These are phyloP conservation scores for Cephalopachus bancanus DNA, from an alignment of 2,797 vertebrate species.

Conservation along the genomic window DNA sequence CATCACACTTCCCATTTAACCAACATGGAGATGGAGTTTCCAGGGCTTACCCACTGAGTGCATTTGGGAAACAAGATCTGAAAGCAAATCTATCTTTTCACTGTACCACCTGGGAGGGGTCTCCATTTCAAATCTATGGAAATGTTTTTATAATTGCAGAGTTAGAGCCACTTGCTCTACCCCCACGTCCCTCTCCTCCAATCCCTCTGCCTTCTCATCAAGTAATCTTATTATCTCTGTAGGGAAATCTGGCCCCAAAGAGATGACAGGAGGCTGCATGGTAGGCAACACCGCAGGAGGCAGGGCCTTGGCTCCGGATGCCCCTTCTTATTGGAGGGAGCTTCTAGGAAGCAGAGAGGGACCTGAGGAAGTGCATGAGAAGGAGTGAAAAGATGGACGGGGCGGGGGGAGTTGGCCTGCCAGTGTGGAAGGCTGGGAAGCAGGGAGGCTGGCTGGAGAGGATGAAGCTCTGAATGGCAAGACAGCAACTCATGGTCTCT, in stretches of 20 bases:
- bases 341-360: background rate
- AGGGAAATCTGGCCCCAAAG: background rate
- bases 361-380: background rate
- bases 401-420: too few relatives aligned
- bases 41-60: rapidly evolving
- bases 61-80: background rate
- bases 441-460: background rate
- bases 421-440: too few relatives aligned
- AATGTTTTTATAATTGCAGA: background rate
- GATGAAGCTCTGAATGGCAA: rapidly evolving
- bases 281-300: background rate
- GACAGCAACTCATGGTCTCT: rapidly evolving
- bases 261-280: background rate
- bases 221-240: background rate
- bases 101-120: background rate
- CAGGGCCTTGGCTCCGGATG: rapidly evolving
- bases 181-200: background rate
- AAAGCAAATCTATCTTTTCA: background rate
- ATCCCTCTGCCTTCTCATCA: background rate
- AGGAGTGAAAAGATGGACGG: background rate
- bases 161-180: rapidly evolving
- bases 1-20: background rate
- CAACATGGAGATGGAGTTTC: background rate
- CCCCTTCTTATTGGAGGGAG: background rate
- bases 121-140: background rate